These are phyloP conservation scores for Glyphotaelius pellucidus DNA, from an alignment of 2,888 invertebrate genomes.

Conservation along the genomic window DNA sequence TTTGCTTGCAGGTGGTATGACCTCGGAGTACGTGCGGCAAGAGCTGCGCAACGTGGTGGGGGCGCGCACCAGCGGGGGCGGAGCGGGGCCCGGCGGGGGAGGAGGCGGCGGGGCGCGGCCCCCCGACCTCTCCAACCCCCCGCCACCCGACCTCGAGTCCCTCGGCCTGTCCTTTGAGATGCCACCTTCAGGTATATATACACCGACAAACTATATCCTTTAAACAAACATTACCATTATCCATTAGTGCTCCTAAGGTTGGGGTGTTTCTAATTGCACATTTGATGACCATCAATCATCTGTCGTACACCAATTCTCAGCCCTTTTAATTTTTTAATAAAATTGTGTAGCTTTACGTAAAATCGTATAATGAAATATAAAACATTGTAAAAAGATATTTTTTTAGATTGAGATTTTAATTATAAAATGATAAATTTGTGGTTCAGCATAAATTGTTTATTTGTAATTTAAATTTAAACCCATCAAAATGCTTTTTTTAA, in stretches of 20 bases:
- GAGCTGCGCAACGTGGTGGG: slow-evolving; percentile 93
- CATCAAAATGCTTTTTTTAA: too few relatives aligned
- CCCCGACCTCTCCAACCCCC: slow-evolving; percentile 70
- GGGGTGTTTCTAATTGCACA: neutral
- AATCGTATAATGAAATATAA: neutral
- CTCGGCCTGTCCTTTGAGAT: slow-evolving; percentile 84
- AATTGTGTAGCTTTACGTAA: neutral
- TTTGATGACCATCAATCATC: neutral
- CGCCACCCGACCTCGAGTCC: slow-evolving; percentile 82
- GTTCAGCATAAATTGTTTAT: too few relatives aligned
- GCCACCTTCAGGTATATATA: slow-evolving; percentile 78
- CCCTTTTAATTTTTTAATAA: neutral
- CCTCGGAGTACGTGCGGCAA: slow-evolving; percentile 94
- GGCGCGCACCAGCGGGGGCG: slow-evolving; percentile 85
- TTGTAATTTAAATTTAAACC: too few relatives aligned
- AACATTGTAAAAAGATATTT: too few relatives aligned
- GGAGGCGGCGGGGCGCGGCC: slow-evolving; percentile 78
- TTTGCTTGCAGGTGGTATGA: slow-evolving; percentile 75
- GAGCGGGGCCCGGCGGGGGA: slow-evolving; percentile 80
- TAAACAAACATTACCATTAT: neutral
- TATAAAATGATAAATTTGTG: too few relatives aligned
- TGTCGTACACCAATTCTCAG: neutral
- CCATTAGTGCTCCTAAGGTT: neutral
- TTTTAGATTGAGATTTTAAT: too few relatives aligned
- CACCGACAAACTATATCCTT: neutral